These are phyloP conservation scores for Falcaria lacertinaria DNA, from an alignment of 2,888 invertebrate species.

Conservation along the genomic window DNA sequence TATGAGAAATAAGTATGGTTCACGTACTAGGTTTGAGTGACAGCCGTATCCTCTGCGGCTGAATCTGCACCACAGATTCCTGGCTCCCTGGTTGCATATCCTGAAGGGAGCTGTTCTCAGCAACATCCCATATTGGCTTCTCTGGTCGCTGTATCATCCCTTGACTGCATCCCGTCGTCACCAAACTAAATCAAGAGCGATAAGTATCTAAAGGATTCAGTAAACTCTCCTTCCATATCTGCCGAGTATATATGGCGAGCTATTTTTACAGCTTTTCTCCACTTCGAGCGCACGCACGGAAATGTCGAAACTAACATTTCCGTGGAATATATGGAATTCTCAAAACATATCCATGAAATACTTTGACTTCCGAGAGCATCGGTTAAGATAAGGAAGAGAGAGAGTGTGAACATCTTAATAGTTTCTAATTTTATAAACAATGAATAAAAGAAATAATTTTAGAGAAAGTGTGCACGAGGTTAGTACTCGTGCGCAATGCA, in stretches of 20 bases:
- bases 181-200: slow-evolving; percentile 44
- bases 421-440: neutral
- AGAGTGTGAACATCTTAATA: too few species aligned
- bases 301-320: neutral
- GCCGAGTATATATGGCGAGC: neutral
- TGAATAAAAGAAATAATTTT: neutral
- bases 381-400: too few species aligned
- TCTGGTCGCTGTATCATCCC: slow-evolving; percentile 57
- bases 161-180: slow-evolving; percentile 59
- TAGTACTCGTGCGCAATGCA: neutral
- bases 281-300: neutral
- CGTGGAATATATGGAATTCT: neutral
- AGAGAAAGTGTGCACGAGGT: neutral
- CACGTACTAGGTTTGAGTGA: slow-evolving; percentile 81
- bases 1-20: neutral
- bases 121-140: slow-evolving; percentile 50
- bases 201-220: neutral
- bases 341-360: neutral
- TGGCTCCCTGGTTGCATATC: slow-evolving; percentile 63
- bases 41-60: slow-evolving; percentile 81
- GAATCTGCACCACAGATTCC: slow-evolving; percentile 81
- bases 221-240: neutral
- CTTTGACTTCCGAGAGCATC: neutral
- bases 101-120: slow-evolving; percentile 67
- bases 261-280: neutral